Evolutionary conservation across 1,140 invertebrate species (phyloP), one percentile per base, ranked within the genome.

Genomic region (Drosophila elegans): DNA sequence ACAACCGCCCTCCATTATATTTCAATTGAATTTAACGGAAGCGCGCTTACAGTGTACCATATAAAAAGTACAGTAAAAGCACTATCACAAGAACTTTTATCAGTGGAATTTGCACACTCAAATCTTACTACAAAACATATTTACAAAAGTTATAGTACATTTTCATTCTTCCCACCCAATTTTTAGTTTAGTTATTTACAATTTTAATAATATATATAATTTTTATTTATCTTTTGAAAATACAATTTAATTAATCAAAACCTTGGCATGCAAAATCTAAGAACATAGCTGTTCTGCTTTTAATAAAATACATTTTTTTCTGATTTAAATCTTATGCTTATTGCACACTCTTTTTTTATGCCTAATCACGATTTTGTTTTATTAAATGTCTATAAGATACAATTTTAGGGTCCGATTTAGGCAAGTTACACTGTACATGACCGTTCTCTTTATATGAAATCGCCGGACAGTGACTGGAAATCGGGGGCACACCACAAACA

Each of bases 1-100:
- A 89, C 83, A 79, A 74, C 83, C 67, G 72, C 80, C 84, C 74
- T 39, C 75, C 84, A 88, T 88, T 88, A 88, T 88, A 89, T 88
- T 77, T 83, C 84, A 88, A 89, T 88, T 83, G 74, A 80, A 71
- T 77, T 73, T 57, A 80, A 83, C 83, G 83, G 83, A 88, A 88
- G 83, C 76, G 59, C 61, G 48, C 46, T 52, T 32, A 32, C 39
- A 45, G 25, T 51, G 34, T 59, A 42, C 21, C 42, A 45, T 54
- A 42, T 25, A 39, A 12, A 41, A 36, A 46, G 16, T 39, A 63
- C 34, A 78, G 54, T 53, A 38, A 13, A 7, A 1, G 12, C n/a
- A 27, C 56, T 3, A 0, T 3, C 25, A n/a, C 6, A 3, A 4
- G 1, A 53, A 38, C 10, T 53, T 38, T 32, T 2, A 61, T 10